Evolutionary conservation across 2,888 invertebrate genomes (phyloP), one percentile per base, ranked within the genome.

Genomic region (Phaonia tiefii): DNA sequence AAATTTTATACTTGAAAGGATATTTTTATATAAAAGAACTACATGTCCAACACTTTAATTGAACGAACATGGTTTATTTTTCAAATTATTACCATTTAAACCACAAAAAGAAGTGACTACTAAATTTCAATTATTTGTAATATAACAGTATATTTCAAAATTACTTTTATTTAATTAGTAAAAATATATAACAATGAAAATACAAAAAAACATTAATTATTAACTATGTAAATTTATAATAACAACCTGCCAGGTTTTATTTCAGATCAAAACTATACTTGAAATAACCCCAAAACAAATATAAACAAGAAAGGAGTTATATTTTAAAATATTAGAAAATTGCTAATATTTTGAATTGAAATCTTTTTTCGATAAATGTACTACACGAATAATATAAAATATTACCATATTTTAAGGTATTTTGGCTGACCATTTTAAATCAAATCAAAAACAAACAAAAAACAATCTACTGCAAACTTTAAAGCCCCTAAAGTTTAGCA

Each of bases 381-480:
- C 8, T 31, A 3, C 4, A 31, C 31, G 8, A 31, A 31, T 3
- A 31, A 31, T n/a, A 31, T 3, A 31, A 73, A 31, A 31, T 31
- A 74, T 79, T 82, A 74, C 73, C 79, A 82, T 82, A 76, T 66
- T 70, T 75, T 72, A 81, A 83, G 79, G 67, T 83, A 81, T 78
- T 78, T 83, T 72, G n/a, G n/a, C n/a, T 79, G 63, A 51, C 63
- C 49, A 31, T 67, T n/a, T n/a, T n/a, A n/a, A 37, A n/a, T 22
- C n/a, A n/a, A n/a, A n/a, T n/a, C n/a, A 73, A 70, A 31, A 60
- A 37, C 56, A 31, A 60, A 58, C 54, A 26, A 58, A 74, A 80
- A 80, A 83, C 80, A 79, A 83, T 83, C 84, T 84, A 76, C 73
- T 84, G 83, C 84, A 84, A 82, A 56, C 79, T 82, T 83, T 84